Evolutionary conservation across 2,888 invertebrate species (phyloP).

Genomic region (Sinelater perroti): DNA sequence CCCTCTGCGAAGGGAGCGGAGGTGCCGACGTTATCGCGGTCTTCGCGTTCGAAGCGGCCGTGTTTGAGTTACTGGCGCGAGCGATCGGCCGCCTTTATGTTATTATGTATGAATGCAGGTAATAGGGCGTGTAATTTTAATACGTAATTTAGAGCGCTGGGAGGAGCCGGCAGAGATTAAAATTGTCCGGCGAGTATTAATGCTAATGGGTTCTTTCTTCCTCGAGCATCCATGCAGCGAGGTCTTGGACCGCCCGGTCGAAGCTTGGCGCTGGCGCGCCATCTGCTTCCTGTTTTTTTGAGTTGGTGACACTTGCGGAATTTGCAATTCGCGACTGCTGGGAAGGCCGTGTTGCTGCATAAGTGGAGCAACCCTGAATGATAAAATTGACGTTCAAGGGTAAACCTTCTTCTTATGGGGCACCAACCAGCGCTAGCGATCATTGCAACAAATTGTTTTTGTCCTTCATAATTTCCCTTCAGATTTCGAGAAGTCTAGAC

Average conservation of each 20-base stretch:
- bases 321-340: neutral
- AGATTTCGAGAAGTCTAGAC: no score
- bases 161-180: neutral
- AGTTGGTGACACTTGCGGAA: constrained; percentile 1
- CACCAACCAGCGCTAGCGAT: no score
- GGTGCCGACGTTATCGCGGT: constrained; percentile 21
- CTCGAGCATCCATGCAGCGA: no score
- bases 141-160: neutral
- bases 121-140: constrained; percentile 11
- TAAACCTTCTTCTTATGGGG: no score
- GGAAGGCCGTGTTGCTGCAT: no score
- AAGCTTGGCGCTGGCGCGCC: neutral
- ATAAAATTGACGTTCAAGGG: no score
- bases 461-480: no score
- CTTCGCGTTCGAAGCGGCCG: constrained; percentile 1
- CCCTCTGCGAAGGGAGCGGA: constrained; percentile 9
- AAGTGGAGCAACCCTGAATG: no score
- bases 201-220: no score
- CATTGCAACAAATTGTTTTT: no score
- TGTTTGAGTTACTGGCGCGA: constrained; percentile 11
- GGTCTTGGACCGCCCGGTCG: no score
- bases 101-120: constrained; percentile 1
- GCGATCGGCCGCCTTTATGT: neutral
- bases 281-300: neutral
- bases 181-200: neutral